Percentiles rank a stretch among this genome's conserved stretches.
These are phyloP conservation scores for Pachymerium ferrugineum DNA, from an alignment of 2,888 invertebrate genomes.

Conservation along the genomic window DNA sequence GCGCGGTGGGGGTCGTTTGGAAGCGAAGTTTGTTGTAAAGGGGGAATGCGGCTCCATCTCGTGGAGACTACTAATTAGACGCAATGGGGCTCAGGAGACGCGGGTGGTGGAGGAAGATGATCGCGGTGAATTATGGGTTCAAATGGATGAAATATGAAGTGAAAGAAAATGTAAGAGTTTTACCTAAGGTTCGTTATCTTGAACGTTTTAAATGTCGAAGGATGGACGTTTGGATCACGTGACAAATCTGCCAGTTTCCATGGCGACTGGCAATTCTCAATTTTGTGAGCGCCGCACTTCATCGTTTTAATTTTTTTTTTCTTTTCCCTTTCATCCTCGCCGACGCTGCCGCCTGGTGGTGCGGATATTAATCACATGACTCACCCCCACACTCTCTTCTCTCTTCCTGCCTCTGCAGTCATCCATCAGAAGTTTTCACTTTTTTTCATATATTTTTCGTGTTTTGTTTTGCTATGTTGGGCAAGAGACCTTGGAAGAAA, in stretches of 20 bases:
- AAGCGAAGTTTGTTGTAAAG: neutral
- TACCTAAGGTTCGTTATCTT: no score
- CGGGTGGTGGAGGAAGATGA: neutral
- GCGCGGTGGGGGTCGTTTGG: neutral
- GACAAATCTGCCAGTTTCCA: neutral
- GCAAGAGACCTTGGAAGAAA: no score
- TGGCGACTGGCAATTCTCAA: neutral
- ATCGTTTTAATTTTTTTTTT: constrained; percentile 12
- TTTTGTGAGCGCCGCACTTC: neutral
- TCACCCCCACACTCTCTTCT: neutral
- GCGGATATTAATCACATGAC: constrained; percentile 9
- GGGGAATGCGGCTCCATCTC: neutral
- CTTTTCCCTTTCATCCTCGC: neutral
- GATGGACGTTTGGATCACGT: no score
- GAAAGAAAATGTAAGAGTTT: neutral
- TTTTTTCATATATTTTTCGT: neutral
- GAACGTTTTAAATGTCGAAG: no score
- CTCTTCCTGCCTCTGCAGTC: neutral
- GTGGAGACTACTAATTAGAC: constrained; percentile 2
- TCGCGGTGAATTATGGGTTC: neutral
- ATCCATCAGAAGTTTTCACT: neutral
- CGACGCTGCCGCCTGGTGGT: neutral
- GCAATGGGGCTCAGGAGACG: neutral
- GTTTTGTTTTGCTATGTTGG: neutral
- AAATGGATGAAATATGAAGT: constrained; percentile 13